A percentile compares a stretch with the other conserved stretches of the same genome.
These are phyloP conservation scores for Sebastes matsubarae DNA, from an alignment of 2,797 vertebrate genomes.

Conservation along the genomic window DNA sequence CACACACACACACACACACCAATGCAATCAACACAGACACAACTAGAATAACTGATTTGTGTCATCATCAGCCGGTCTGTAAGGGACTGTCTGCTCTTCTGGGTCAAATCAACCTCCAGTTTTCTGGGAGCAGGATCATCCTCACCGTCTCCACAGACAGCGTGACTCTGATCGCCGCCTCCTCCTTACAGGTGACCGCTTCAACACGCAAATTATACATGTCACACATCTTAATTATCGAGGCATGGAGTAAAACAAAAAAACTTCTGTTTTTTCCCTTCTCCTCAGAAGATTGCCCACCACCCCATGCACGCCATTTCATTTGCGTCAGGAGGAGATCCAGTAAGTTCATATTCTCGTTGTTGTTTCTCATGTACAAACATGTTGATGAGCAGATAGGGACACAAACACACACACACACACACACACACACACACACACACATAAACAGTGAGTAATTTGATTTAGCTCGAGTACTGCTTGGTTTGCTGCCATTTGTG, in stretches of 20 bases:
- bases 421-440: conserved; percentile 2
- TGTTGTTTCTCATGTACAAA: conserved; percentile 12
- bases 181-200: conserved; percentile 89
- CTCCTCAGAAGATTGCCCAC: conserved; percentile 89
- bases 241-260: not conserved
- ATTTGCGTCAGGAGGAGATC: conserved; percentile 96
- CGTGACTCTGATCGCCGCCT: conserved; percentile 85
- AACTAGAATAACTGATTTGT: conserved; percentile 14
- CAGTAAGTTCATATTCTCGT: conserved; percentile 83
- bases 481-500: conserved; percentile 70
- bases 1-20: not conserved
- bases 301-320: conserved; percentile 96
- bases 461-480: conserved; percentile 77
- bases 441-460: conserved; percentile 53
- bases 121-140: conserved; percentile 89
- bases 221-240: not conserved
- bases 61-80: conserved; percentile 82
- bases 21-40: not conserved
- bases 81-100: conserved; percentile 88
- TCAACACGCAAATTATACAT: not conserved
- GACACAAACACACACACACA: conserved; percentile 8
- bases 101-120: conserved; percentile 92
- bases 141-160: conserved; percentile 90
- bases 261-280: not conserved
- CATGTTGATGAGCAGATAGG: not conserved